Conservation (phyloP, 1,140 invertebrate species). For the Rhizoglyphus robini region DNA sequence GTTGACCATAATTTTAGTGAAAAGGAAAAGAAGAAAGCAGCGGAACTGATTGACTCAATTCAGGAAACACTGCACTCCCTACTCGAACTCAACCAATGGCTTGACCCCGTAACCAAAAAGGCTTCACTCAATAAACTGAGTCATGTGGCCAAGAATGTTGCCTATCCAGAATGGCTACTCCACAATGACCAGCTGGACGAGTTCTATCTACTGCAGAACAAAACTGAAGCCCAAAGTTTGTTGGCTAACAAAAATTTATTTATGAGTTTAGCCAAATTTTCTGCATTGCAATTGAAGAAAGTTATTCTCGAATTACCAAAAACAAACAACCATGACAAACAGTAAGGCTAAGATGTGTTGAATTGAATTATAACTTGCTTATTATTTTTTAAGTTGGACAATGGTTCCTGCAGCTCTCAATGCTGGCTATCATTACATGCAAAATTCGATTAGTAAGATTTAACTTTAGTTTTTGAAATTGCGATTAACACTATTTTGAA, state of each 20-base stretch:
- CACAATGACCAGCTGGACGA: conserved; percentile 33
- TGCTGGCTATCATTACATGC: conserved; percentile 47
- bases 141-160: conserved; percentile 36
- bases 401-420: conserved; percentile 31
- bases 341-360: conserved; percentile 24
- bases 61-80: conserved; percentile 26
- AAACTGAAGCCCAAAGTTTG: not conserved
- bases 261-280: not conserved
- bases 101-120: conserved; percentile 66
- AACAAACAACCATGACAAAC: not conserved
- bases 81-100: conserved; percentile 52
- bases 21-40: conserved; percentile 32
- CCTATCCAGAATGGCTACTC: conserved; percentile 39
- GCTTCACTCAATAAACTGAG: conserved; percentile 42
- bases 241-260: not conserved
- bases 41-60: conserved; percentile 42
- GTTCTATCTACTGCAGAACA: not conserved
- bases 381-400: conserved; percentile 13
- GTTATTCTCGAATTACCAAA: not conserved
- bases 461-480: not conserved
- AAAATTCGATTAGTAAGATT: conserved; percentile 35
- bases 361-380: not conserved
- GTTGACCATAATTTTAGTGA: not conserved
- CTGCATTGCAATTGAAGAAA: not conserved
- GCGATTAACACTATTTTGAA: not conserved